phyloP scores from a whole-genome alignment of 2,113 vertebrate species.

The Siniperca chuatsi region DNA sequence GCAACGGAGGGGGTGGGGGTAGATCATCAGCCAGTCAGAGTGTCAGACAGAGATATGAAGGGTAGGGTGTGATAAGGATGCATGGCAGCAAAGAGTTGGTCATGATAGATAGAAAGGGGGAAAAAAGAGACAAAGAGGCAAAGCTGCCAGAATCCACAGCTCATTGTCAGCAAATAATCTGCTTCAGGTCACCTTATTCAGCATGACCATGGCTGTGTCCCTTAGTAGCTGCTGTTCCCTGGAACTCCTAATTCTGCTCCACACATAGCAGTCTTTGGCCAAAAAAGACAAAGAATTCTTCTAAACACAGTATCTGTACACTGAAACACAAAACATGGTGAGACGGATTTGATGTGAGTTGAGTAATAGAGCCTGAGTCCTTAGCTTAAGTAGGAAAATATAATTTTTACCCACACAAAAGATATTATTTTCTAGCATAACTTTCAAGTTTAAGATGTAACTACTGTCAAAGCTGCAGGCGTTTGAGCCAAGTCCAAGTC shows the following conservation, averaged over 20 bases:
- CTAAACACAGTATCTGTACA: background rate
- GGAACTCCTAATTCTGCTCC: slow-evolving; percentile 15
- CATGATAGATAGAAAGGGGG: slow-evolving; percentile 17
- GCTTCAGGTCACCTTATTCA: slow-evolving; percentile 57
- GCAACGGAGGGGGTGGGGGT: background rate
- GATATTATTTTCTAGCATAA: background rate
- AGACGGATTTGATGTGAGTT: background rate
- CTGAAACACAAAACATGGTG: background rate
- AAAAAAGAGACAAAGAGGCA: slow-evolving; percentile 16
- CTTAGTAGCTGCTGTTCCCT: slow-evolving; percentile 9
- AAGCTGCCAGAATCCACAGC: slow-evolving; percentile 50
- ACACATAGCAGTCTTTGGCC: background rate
- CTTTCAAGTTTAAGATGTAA: background rate
- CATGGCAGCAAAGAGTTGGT: slow-evolving; percentile 24
- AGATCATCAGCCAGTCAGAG: slow-evolving; percentile 34
- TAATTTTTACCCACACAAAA: background rate
- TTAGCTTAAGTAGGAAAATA: background rate
- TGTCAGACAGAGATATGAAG: slow-evolving; percentile 35
- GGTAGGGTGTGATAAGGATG: slow-evolving; percentile 33
- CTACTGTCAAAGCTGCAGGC: background rate
- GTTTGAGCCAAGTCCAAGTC: background rate
- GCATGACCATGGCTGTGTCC: slow-evolving; percentile 3
- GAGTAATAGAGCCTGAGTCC: background rate
- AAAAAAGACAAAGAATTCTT: background rate
- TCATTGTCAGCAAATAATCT: slow-evolving; percentile 65